Evolutionary conservation across 2,888 invertebrate species (phyloP).

Genomic region (Chydorus sphaericus): DNA sequence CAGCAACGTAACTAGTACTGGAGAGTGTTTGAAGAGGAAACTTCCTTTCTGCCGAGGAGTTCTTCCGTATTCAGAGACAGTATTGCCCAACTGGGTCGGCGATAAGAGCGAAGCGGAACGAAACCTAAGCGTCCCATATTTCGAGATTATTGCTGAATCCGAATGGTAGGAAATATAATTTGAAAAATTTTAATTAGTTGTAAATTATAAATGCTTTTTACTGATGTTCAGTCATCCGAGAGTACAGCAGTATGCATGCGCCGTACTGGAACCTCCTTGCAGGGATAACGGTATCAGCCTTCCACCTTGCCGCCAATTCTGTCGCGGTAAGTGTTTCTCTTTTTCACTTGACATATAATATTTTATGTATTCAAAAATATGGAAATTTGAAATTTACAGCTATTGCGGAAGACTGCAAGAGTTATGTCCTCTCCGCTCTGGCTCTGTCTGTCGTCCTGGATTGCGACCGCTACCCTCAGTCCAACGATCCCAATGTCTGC

Average conservation of each 20-base stretch:
- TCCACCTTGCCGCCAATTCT: constrained; percentile 47
- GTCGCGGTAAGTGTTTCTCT: constrained; percentile 37
- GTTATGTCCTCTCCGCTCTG: constrained; percentile 40
- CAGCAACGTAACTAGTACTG: no score
- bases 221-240: constrained; percentile 33
- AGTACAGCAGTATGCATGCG: constrained; percentile 44
- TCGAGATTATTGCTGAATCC: constrained; percentile 42
- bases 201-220: not conserved
- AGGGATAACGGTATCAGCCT: constrained; percentile 39
- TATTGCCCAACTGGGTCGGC: constrained; percentile 29
- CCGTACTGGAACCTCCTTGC: constrained; percentile 50
- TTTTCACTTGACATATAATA: not conserved
- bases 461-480: constrained; percentile 43
- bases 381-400: constrained; percentile 29
- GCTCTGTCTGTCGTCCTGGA: constrained; percentile 40
- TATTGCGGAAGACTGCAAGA: constrained; percentile 44
- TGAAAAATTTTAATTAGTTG: no score
- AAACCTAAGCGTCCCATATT: constrained; percentile 36
- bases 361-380: not conserved
- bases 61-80: constrained; percentile 49
- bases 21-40: no score
- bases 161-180: constrained; percentile 33
- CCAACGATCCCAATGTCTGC: constrained; percentile 36
- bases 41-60: constrained; percentile 41
- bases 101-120: constrained; percentile 30